Conservation (phyloP, 2,888 invertebrate genomes). For the Xestia ashworthii region DNA sequence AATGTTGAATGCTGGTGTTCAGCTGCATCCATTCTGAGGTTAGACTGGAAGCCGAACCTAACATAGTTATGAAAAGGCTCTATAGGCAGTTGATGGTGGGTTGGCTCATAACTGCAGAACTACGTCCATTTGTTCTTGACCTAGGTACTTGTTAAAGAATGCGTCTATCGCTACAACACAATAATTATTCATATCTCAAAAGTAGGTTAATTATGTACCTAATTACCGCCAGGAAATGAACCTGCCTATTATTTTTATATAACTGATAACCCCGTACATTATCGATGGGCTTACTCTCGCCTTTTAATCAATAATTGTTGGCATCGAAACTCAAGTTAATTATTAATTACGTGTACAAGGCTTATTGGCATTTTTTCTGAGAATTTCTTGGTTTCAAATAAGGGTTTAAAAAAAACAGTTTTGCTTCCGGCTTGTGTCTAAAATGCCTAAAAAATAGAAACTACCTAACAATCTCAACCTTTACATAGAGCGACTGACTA, state of each 20-base stretch:
- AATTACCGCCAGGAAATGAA: slow-evolving; percentile 61
- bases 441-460: no score
- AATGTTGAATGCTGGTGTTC: no score
- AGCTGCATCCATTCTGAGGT: no score
- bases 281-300: slow-evolving; percentile 35
- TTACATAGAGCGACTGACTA: no score
- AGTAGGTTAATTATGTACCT: slow-evolving; percentile 38
- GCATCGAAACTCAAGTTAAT: slow-evolving; percentile 26
- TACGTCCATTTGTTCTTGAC: background rate
- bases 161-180: background rate
- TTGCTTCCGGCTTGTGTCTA: background rate
- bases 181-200: slow-evolving; percentile 25
- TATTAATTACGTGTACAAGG: background rate
- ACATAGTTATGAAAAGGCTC: no score
- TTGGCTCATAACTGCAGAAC: background rate
- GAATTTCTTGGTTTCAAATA: slow-evolving; percentile 5
- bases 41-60: no score
- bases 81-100: background rate
- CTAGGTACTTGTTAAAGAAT: background rate
- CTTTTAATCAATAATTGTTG: slow-evolving; percentile 15
- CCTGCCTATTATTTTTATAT: slow-evolving; percentile 44
- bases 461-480: no score
- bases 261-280: slow-evolving; percentile 45
- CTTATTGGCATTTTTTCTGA: background rate
- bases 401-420: background rate